phyloP scores from a whole-genome alignment of 2,797 vertebrate genomes.

The Sus cebifrons region DNA sequence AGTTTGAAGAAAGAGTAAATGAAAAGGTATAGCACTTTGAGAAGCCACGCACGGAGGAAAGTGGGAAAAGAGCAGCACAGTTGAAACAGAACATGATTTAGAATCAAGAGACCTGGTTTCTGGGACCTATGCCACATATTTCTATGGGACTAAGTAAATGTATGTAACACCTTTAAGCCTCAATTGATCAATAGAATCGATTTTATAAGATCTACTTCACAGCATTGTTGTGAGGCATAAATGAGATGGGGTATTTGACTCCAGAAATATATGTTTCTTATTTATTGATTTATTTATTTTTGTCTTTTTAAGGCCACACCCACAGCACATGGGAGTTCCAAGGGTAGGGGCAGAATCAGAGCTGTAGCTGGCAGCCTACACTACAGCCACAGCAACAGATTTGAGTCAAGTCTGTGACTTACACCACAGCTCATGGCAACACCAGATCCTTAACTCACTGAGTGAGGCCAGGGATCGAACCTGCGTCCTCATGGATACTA shows the following conservation, averaged over 20 bases:
- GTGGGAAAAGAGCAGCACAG: background rate
- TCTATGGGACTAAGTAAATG: background rate
- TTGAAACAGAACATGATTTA: background rate
- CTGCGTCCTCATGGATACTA: too few relatives aligned
- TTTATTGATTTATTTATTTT: too few relatives aligned
- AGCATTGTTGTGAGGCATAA: background rate
- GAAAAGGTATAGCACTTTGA: background rate
- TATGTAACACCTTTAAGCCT: background rate
- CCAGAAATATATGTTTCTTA: background rate
- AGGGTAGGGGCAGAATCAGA: too few relatives aligned
- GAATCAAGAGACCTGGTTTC: background rate
- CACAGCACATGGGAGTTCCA: too few relatives aligned
- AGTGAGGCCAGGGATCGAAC: too few relatives aligned
- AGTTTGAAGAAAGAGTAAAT: background rate
- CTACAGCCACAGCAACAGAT: too few relatives aligned
- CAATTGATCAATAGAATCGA: background rate
- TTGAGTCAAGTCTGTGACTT: too few relatives aligned
- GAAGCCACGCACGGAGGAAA: background rate
- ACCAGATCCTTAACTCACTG: too few relatives aligned
- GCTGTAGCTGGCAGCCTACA: too few relatives aligned
- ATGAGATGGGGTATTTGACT: background rate
- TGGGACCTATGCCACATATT: background rate
- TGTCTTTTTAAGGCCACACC: too few relatives aligned
- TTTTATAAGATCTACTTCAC: background rate
- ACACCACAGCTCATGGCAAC: too few relatives aligned